Conservation (phyloP, 1,140 invertebrate species). For the Pseudomyrmex sp. region DNA sequence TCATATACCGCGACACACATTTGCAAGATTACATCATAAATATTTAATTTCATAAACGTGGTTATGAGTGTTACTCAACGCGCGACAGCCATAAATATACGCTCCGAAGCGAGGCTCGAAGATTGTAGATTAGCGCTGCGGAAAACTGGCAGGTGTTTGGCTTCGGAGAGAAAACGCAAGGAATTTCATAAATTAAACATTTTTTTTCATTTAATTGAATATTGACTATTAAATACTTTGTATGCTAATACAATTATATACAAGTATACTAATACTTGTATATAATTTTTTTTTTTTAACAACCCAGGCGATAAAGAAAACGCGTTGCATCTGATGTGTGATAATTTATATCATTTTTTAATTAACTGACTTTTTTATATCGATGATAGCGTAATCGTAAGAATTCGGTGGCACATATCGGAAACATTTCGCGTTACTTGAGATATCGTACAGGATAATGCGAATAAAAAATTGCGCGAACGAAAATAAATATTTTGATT, state of each 20-base stretch:
- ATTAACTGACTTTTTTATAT: not conserved
- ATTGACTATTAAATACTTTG: too few relatives aligned
- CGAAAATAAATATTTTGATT: conserved; percentile 22
- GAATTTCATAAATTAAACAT: too few relatives aligned
- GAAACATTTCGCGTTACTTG: not conserved
- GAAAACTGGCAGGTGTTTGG: not conserved
- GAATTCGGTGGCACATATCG: not conserved
- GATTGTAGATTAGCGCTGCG: not conserved
- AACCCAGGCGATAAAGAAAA: too few relatives aligned
- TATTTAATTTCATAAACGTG: conserved; percentile 54
- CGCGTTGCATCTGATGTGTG: too few relatives aligned
- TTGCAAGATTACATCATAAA: conserved; percentile 57
- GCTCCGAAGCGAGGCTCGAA: not conserved
- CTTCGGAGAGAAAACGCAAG: too few relatives aligned
- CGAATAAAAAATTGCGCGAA: not conserved
- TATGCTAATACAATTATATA: too few relatives aligned
- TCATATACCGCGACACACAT: conserved; percentile 12
- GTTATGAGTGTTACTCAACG: conserved; percentile 26
- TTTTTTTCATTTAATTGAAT: too few relatives aligned
- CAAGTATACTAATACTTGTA: too few relatives aligned
- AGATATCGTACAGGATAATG: not conserved
- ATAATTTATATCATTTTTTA: not conserved
- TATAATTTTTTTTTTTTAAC: too few relatives aligned
- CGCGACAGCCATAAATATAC: not conserved
- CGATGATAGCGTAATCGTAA: not conserved